Evolutionary conservation across 1,140 invertebrate genomes (phyloP).

Genomic region (Lepidotrigona ventralis): DNA sequence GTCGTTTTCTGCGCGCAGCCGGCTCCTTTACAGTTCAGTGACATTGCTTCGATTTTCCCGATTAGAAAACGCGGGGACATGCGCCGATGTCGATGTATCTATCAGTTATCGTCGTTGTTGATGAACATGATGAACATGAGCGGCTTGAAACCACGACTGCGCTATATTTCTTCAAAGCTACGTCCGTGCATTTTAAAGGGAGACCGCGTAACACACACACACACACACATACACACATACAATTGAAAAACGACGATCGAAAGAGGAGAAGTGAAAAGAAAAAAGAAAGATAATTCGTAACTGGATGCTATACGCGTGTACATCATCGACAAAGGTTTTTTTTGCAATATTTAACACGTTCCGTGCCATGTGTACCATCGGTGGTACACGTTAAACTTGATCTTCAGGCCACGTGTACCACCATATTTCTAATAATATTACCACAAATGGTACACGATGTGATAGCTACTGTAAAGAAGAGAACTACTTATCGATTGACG

Average conservation of each 20-base stretch:
- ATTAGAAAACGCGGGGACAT: background rate
- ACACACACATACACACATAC: too few species aligned
- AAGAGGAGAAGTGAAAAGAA: background rate
- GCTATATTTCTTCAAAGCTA: slow-evolving; percentile 2
- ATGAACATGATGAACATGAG: too few species aligned
- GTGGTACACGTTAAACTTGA: too few species aligned
- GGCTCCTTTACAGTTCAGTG: background rate
- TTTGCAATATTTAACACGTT: slow-evolving; percentile 23
- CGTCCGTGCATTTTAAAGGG: too few species aligned
- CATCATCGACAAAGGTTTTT: background rate
- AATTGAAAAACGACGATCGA: background rate
- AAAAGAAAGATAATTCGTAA: background rate
- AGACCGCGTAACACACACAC: too few species aligned
- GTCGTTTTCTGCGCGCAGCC: too few species aligned
- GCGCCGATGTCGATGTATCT: background rate
- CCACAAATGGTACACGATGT: too few species aligned
- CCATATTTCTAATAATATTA: too few species aligned
- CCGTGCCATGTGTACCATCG: too few species aligned
- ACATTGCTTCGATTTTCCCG: background rate
- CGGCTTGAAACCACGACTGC: background rate
- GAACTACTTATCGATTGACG: too few species aligned
- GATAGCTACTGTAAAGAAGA: too few species aligned
- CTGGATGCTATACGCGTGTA: slow-evolving; percentile 5
- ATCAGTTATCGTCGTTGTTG: background rate
- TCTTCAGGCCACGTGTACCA: too few species aligned